Base-by-base conservation (phyloP, 2,888 invertebrate species). In the Hypolimnas misippus region DNA sequence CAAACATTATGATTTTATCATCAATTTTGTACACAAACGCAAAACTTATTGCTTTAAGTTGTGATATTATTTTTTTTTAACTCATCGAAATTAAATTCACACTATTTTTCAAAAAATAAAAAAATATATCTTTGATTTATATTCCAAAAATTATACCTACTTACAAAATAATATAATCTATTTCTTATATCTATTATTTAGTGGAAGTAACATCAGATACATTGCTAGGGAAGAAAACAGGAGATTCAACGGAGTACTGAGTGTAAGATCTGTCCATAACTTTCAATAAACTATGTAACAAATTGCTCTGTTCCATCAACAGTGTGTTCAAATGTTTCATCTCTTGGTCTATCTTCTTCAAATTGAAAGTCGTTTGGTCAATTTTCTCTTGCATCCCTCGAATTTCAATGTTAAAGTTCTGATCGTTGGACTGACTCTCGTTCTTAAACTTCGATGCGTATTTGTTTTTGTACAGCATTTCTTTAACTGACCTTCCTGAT, bases 291-390 rank as follows among this genome's bases (percentile, higher is more conserved):
- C 77, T 86, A 57, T 88, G 87, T 46, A 92, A 62, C 60, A 91
- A 71, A 52, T 77, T 79, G 58, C 92, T 92, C 64, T 92, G 92
- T 38, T 86, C 89, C 74, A 88, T 76, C 35, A 92, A 62, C 57
- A 92, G 67, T 0, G 83, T 92, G 74, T 95, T 95, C 71, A 95
- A 81, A 77, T 95, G 95, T 69, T 93, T 93, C 76, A 96, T 93
- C 80, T 96, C 95, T 75, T 94, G 94, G 33, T 94, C 94, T 64
- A 96, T 92, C 67, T 93, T 93, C 77, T 95, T 95, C 67, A 95
- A 93, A 76, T 95, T 94, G 72, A 95, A 95, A 2, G 94, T 93
- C 56, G 94, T 94, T 70, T 95, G 95, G 67, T 95, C 95, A 16
- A 95, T 93, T 78, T 95, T 95, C 69, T 93, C 93, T 50, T 95